Evolutionary conservation across 2,113 vertebrate species (phyloP), one percentile per base, ranked within the genome.

Genomic region (Nicator chloris): DNA sequence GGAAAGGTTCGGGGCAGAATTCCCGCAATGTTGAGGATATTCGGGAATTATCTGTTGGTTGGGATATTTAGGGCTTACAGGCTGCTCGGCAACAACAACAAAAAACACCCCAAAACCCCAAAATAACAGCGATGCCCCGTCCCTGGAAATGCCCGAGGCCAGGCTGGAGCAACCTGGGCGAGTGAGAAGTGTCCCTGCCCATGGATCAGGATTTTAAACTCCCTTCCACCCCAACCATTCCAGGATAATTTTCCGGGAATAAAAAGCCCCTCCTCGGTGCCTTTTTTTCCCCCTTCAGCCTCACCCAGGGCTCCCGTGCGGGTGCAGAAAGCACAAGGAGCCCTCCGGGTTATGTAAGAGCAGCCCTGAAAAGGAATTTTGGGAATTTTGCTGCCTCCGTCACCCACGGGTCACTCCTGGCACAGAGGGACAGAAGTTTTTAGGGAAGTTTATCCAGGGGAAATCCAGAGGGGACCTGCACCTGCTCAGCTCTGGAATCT

Each of bases 141-240:
- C 13, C 73, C 30, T 50, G 57, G n/a, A 10, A 39, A 27, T 1
- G 21, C 21, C 27, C 27, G 3, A 15, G 28, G 45, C 33, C 53
- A 11, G 31, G 31, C 3, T 56, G 70, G 51, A 59, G 54, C 54
- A 5, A 9, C 9, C 27, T 1, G 56, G 72, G 44, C 26, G 13
- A 24, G 45, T 1, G 30, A 15, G 10, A 63, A 28, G 23, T 1
- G 49, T 33, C 49, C 35, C 28, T 40, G 57, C 16, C 44, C 35
- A 0, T 1, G 45, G 45, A 10, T 21, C 6, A 6, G 37, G 59
- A 26, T 5, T 40, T 16, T 8, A 9, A 27, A 10, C 3, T 11
- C 35, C 35, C 17, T 15, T 44, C 42, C 42, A 33, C 17, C 28
- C 45, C 3, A 4, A 50, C n/a, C 73, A 3, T n/a, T 13, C 59